These are phyloP conservation scores for Megaceryle alcyon DNA, from an alignment of 2,797 vertebrate species.

Conservation along the genomic window DNA sequence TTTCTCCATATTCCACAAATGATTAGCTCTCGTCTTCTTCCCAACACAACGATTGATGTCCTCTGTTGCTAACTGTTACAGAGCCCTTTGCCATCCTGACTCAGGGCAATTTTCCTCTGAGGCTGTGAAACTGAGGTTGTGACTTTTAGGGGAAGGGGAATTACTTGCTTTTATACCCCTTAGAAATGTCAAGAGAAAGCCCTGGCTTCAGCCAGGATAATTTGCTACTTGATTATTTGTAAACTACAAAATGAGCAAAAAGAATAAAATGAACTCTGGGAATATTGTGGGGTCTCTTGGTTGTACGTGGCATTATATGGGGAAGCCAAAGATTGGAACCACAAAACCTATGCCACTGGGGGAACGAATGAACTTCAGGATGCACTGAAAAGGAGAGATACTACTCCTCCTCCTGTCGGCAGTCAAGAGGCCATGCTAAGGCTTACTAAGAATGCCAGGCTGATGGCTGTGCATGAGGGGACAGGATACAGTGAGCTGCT, in stretches of 20 bases:
- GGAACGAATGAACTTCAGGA: neutral
- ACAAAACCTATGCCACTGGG: neutral
- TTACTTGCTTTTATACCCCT: neutral
- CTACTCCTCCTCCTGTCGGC: neutral
- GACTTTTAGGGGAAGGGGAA: neutral
- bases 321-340: neutral
- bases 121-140: neutral
- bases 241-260: neutral
- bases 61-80: neutral
- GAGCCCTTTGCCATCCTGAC: neutral
- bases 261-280: neutral
- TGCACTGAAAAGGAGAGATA: neutral
- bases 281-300: neutral
- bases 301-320: neutral
- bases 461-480: constrained; percentile 17
- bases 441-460: neutral
- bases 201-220: neutral
- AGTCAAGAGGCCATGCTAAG: constrained; percentile 6
- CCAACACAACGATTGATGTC: neutral
- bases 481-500: constrained; percentile 58
- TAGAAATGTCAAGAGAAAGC: neutral
- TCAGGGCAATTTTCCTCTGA: neutral
- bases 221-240: neutral
- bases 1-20: neutral
- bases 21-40: neutral